Conservation (phyloP, 2,797 vertebrate genomes). For the Ptychobarbus kaznakovi region DNA sequence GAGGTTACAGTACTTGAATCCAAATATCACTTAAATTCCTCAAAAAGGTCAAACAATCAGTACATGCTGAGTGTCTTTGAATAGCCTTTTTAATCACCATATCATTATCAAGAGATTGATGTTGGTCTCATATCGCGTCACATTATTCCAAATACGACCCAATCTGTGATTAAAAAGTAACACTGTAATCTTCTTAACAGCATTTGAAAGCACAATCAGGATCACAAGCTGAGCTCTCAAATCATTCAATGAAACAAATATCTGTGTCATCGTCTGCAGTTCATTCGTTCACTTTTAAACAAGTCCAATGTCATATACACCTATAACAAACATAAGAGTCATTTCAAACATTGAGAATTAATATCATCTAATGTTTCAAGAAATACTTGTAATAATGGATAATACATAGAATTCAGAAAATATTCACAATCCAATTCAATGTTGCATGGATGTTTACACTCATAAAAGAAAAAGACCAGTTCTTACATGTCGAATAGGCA, state of each 20-base stretch:
- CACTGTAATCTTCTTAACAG: conserved; percentile 24
- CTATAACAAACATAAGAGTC: background rate
- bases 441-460: background rate
- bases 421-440: background rate
- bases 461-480: background rate
- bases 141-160: conserved; percentile 25
- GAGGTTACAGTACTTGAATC: background rate
- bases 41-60: background rate
- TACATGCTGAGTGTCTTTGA: background rate
- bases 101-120: conserved; percentile 37
- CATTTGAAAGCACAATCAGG: conserved; percentile 32
- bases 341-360: background rate
- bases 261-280: conserved; percentile 3
- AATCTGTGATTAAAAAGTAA: conserved; percentile 38
- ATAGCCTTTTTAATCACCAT: background rate
- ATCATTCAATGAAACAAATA: conserved; percentile 15
- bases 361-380: background rate
- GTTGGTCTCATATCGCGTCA: background rate
- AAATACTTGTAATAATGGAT: background rate
- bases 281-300: conserved; percentile 12
- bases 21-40: background rate
- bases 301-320: background rate
- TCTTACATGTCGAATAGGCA: background rate
- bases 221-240: conserved; percentile 25
- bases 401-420: background rate